Evolutionary conservation across 1,140 invertebrate species (phyloP).

Genomic region (Araneus ventricosus): DNA sequence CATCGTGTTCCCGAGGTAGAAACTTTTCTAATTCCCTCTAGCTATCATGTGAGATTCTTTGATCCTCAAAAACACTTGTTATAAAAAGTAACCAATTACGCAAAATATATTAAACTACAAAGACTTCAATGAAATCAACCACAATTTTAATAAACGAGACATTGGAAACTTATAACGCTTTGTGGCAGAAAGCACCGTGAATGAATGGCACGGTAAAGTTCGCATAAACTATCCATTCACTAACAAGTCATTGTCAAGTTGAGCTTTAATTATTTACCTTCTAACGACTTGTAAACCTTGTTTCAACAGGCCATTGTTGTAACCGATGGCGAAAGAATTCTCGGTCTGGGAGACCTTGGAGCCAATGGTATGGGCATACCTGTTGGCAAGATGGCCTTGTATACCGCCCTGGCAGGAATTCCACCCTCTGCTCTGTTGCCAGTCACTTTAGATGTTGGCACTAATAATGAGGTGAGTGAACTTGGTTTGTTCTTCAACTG

Average conservation of each 20-base stretch:
- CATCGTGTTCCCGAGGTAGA: no score
- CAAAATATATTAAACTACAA: no score
- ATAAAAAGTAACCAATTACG: no score
- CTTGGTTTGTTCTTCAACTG: not conserved
- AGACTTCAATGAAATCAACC: no score
- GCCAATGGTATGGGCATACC: slow-evolving; percentile 98
- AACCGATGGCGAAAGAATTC: slow-evolving; percentile 96
- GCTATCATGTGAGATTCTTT: no score
- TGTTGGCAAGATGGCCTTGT: slow-evolving; percentile 94
- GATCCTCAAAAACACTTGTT: no score
- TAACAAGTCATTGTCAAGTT: not conserved
- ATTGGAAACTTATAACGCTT: no score
- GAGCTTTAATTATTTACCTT: not conserved
- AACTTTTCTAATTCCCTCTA: no score
- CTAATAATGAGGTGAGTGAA: slow-evolving; percentile 87
- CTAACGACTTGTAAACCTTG: not conserved
- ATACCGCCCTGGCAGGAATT: slow-evolving; percentile 95
- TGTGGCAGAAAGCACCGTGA: no score
- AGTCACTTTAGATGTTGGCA: slow-evolving; percentile 95
- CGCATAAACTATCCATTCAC: not conserved
- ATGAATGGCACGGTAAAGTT: no score
- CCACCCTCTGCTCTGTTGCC: slow-evolving; percentile 96
- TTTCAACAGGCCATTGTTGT: slow-evolving; percentile 91
- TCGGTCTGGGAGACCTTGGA: slow-evolving; percentile 96
- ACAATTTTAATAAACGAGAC: no score